Base-by-base conservation (phyloP, 1,140 invertebrate genomes). In the Microplitis demolitor region DNA sequence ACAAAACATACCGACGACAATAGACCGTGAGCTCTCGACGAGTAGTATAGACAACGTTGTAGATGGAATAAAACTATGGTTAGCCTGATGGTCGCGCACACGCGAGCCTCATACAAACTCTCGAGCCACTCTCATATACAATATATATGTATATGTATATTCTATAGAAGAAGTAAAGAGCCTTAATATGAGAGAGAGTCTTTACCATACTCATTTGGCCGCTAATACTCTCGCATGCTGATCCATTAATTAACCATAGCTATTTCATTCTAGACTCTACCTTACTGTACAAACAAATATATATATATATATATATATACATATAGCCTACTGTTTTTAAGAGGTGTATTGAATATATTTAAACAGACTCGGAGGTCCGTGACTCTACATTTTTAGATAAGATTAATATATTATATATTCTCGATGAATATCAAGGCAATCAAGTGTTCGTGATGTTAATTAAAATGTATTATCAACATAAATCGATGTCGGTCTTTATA, bases 1-100 rank as follows among this genome's bases (percentile, higher is more conserved):
- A 86, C 85, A 86, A 86, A 86, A 85, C 84, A 82, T 74, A 77
- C 70, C 74, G 76, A 78, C 78, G 71, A 87, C 84, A 85, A 86
- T 84, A 81, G 82, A 66, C 51, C 35, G 45, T 24, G n/a, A 56
- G 61, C 13, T 54, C 14, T 4, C n/a, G n/a, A 54, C 4, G 4
- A n/a, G 53, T 45, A 54, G 53, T 54, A 54, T 54, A 58, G 56
- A 58, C 56, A 58, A 58, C 56, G 14, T 4, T 9, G 4, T 9
- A 24, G 24, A 24, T 24, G 24, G 24, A 24, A 24, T 24, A 24
- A 31, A 31, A 58, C 24, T 16, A 58, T 24, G 56, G 56, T 9
- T 24, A 9, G 31, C 39, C 39, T 45, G 39, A 45, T 45, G 39
- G 39, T 58, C 56, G 56, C 56, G 56, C 24, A 31, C 24, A 31